phyloP scores from a whole-genome alignment of 2,113 vertebrate species.

The Petrocephalus zakoni region DNA sequence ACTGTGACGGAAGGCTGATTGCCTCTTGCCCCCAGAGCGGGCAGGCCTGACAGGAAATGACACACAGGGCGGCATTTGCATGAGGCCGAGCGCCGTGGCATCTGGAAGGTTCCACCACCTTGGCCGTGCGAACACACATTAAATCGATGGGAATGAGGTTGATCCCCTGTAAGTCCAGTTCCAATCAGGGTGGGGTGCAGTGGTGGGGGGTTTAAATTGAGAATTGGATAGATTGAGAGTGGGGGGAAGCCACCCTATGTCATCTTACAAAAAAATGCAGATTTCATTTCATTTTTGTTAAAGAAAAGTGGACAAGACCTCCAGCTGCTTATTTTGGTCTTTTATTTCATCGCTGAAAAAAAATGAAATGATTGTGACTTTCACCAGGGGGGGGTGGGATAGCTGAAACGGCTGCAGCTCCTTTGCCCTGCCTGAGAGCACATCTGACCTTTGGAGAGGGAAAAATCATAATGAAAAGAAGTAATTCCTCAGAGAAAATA shows the following conservation, averaged over 20 bases:
- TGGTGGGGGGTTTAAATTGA: slow-evolving; percentile 25
- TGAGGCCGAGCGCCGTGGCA: neutral
- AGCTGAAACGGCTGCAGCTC: slow-evolving; percentile 84
- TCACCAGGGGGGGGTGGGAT: slow-evolving; percentile 71
- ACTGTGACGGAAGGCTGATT: neutral
- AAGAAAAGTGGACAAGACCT: slow-evolving; percentile 52
- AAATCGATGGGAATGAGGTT: slow-evolving; percentile 11
- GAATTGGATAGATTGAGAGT: slow-evolving; percentile 45
- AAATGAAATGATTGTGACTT: slow-evolving; percentile 86
- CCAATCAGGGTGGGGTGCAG: neutral
- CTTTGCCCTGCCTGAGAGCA: slow-evolving; percentile 85
- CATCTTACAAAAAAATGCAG: slow-evolving; percentile 41
- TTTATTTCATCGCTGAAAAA: slow-evolving; percentile 65
- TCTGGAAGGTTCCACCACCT: neutral
- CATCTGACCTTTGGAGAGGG: slow-evolving; percentile 92
- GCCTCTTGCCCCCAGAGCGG: neutral
- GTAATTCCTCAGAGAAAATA: slow-evolving; percentile 83
- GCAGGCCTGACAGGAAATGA: neutral
- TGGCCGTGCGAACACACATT: neutral
- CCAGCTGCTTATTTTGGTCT: slow-evolving; percentile 46
- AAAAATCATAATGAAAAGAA: slow-evolving; percentile 78
- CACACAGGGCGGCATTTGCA: neutral
- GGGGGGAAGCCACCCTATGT: slow-evolving; percentile 1
- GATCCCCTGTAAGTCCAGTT: neutral
- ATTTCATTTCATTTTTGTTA: slow-evolving; percentile 54